phyloP scores from a whole-genome alignment of 2,797 vertebrate species.

The Glossophaga mutica region DNA sequence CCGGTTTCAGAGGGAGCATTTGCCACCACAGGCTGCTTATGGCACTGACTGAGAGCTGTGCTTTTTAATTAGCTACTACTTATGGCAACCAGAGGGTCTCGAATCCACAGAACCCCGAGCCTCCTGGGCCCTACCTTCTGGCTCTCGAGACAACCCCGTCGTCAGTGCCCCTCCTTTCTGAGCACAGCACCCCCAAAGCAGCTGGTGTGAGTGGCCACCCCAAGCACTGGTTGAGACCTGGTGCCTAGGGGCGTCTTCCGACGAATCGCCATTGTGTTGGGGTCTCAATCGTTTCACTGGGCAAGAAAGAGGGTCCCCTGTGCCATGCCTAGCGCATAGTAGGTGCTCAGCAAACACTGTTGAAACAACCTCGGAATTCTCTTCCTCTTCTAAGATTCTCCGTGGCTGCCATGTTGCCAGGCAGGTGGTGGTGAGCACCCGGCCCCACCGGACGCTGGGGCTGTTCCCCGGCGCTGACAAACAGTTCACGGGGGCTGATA shows the following conservation, averaged over 20 bases:
- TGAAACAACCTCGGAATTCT: background rate
- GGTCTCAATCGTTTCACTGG: background rate
- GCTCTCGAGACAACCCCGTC: background rate
- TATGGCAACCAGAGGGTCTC: constrained; percentile 42
- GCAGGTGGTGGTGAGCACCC: background rate
- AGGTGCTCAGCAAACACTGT: background rate
- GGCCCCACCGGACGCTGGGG: background rate
- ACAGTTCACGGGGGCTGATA: too few species aligned
- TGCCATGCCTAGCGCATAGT: fast-evolving
- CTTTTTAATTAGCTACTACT: constrained; percentile 77
- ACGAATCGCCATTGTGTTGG: background rate
- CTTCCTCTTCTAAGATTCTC: background rate
- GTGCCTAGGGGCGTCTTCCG: fast-evolving
- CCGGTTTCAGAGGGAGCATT: constrained; percentile 69
- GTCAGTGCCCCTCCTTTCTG: background rate
- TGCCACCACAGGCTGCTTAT: constrained; percentile 69
- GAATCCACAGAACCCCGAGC: constrained; percentile 41
- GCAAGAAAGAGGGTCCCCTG: background rate
- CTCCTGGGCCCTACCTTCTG: constrained; percentile 36
- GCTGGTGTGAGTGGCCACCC: fast-evolving
- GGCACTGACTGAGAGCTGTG: constrained; percentile 41
- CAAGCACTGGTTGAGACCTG: background rate
- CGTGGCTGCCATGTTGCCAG: background rate
- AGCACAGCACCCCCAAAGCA: too few species aligned
- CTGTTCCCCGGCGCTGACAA: background rate